Evolutionary conservation across 1,140 invertebrate species (phyloP), one percentile per base, ranked within the genome.

Genomic region (Cydia amplana): DNA sequence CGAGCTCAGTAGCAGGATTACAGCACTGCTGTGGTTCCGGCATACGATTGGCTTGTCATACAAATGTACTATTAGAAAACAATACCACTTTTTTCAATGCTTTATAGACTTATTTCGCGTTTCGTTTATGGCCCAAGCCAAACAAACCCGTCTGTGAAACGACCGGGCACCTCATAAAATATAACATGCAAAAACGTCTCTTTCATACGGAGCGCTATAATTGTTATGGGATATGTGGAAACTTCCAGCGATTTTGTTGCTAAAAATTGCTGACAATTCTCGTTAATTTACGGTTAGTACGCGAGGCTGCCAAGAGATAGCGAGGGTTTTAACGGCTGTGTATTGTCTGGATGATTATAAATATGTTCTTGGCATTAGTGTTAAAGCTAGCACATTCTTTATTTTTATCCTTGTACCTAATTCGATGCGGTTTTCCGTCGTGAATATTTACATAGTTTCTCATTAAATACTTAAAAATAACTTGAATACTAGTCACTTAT

Each of bases 181-280:
- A 82, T 82, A 80, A 79, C 77, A 80, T 80, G 74, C 75, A 79
- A 82, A 80, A 80, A 80, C 76, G 76, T 65, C 63, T 40, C 74
- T 16, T 70, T 65, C 74, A 74, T 67, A 78, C 75, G 73, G 75
- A 76, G 32, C 79, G 65, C 75, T 73, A 80, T 82, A 82, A 82
- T 82, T 82, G 81, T 82, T 82, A 82, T 82, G 79, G 79, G 77
- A 78, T 77, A 64, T 79, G 79, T 78, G 78, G 79, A 80, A 82
- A 80, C 63, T 82, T 80, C 64, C 64, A 32, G 10, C 25, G 28
- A 32, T 65, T 65, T 65, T 65, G 64, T 65, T 65, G 64, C 25
- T 65, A 65, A 65, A 65, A 65, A 65, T 36, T 65, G 64, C 28
- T 36, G 64, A 65, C 64, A 18, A 65, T 65, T 65, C 28, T n/a